These are phyloP conservation scores for Chloroceryle aenea DNA, from an alignment of 2,113 vertebrate species.

Conservation along the genomic window DNA sequence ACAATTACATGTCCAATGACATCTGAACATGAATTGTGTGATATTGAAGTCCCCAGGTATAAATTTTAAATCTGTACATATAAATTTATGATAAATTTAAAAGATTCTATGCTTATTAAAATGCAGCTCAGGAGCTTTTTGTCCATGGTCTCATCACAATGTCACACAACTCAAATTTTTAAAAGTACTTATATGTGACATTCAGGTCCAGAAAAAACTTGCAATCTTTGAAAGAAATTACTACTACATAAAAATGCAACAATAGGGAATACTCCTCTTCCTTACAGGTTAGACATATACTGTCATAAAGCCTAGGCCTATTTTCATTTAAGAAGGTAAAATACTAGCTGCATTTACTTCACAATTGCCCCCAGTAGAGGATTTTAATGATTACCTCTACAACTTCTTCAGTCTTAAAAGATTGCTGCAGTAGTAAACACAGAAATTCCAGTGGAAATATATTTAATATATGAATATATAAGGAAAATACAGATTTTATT, in stretches of 20 bases:
- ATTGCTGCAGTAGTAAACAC: neutral
- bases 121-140: slow-evolving; percentile 67
- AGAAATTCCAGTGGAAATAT: neutral
- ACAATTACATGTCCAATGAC: slow-evolving; percentile 80
- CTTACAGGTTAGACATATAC: neutral
- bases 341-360: slow-evolving; percentile 7
- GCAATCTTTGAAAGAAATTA: slow-evolving; percentile 69
- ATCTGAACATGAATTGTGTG: slow-evolving; percentile 76
- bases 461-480: neutral
- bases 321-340: slow-evolving; percentile 52
- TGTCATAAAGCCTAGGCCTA: slow-evolving; percentile 31
- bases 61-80: slow-evolving; percentile 81
- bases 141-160: slow-evolving; percentile 66
- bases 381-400: neutral
- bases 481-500: neutral
- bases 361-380: neutral
- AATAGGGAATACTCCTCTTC: slow-evolving; percentile 15
- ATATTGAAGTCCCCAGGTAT: slow-evolving; percentile 75
- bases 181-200: slow-evolving; percentile 62
- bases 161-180: slow-evolving; percentile 67
- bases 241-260: slow-evolving; percentile 60
- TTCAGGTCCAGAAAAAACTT: slow-evolving; percentile 71
- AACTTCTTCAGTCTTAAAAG: neutral
- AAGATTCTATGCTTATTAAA: slow-evolving; percentile 74
- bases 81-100: slow-evolving; percentile 80